phyloP scores from a whole-genome alignment of 2,797 vertebrate species.

The Malurus splendens region DNA sequence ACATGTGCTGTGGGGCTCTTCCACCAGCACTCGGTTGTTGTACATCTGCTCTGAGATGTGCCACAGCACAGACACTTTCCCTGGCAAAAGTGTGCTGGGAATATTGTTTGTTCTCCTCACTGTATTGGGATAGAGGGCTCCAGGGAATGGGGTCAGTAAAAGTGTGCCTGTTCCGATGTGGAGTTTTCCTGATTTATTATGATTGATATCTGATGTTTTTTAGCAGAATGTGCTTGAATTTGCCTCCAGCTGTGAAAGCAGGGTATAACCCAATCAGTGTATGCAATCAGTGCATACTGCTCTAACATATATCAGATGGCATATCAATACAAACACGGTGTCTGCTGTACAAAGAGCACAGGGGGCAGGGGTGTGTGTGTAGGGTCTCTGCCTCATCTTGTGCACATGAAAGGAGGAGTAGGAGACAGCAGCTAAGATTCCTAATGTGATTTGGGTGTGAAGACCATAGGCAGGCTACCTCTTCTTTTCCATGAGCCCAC shows the following conservation, averaged over 20 bases:
- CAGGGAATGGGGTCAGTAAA: background rate
- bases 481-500: background rate
- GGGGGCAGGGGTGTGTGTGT: background rate
- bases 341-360: background rate
- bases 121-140: background rate
- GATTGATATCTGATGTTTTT: background rate
- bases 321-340: background rate
- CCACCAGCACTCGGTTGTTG: background rate
- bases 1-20: rapidly evolving
- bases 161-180: background rate
- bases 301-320: background rate
- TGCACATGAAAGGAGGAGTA: background rate
- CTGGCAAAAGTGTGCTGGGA: background rate
- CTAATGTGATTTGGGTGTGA: background rate
- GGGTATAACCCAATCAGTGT: background rate
- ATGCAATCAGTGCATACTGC: background rate
- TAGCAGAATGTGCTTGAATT: background rate
- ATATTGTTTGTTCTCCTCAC: background rate
- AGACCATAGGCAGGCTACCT: background rate
- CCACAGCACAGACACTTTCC: background rate
- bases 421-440: background rate
- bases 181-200: background rate
- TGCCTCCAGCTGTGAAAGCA: background rate
- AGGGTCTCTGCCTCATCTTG: background rate
- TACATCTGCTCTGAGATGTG: background rate